Evolutionary conservation across 1,140 invertebrate genomes (phyloP), one percentile per base, ranked within the genome.

Genomic region (Tetramorium alpestre): DNA sequence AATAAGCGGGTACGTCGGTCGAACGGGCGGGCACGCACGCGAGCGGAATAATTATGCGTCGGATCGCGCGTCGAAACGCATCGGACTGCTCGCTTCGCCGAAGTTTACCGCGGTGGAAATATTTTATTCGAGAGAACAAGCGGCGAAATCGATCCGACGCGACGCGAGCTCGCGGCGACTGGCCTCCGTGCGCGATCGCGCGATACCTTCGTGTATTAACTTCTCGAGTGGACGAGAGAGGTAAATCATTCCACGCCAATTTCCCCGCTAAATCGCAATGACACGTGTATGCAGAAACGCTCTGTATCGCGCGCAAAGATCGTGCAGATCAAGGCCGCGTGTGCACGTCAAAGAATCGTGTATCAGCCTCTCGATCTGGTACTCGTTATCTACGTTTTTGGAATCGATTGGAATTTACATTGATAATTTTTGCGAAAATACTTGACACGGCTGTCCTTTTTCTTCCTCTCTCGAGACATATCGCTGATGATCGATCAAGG

Each of bases 221-320:
- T 60, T 54, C 22, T 54, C 56, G 0, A 44, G 13, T 3, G 8
- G 18, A 54, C 41, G 41, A 44, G 22, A 22, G 25, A 3, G 25
- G 18, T 18, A 47, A 38, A 38, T 4, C 41, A 41, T 72, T 72
- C 51, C 67, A 69, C 69, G 80, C 18, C 44, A 60, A 47, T 82
- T 82, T 82, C 38, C 41, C 67, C 80, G 80, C 72, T 73, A 75
- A 84, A 84, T 75, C 80, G 41, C 69, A 60, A 75, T 84, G 69
- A 75, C 69, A 84, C 54, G 41, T 60, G 18, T 38, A 28, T 33
- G 11, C 11, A 22, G 18, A 72, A 54, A n/a, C 18, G 51, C 25
- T 25, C 13, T 2, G 38, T 82, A 70, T 70, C 78, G 51, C 67
- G 13, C 33, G n/a, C 6, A 69, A 54, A 54, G 47, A 70, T 81